Base-by-base conservation (phyloP, 2,888 invertebrate genomes). In the Cheilosia urbana region DNA sequence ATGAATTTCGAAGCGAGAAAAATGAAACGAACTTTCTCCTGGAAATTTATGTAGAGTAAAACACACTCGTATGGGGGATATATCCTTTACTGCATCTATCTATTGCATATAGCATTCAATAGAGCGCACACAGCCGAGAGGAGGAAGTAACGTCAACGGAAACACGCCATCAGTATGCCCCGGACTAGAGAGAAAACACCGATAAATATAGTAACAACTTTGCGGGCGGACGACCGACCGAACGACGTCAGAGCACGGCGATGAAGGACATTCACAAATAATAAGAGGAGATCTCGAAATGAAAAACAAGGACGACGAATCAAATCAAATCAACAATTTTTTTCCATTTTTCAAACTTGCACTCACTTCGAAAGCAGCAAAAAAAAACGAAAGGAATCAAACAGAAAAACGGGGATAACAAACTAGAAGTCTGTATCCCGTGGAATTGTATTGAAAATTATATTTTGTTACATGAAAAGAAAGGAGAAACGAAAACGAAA, bases 191-290 rank as follows among this genome's bases (percentile, higher is more conserved):
- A 66, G 53, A 66, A 82, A 75, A 60, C 65, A 84, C 84, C 84
- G 84, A 84, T 85, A 58, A 85, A 80, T 81, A 85, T 72, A 72
- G 77, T 85, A 77, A 72, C 76, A 77, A 72, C 72, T 76, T 85
- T 80, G 71, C 80, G 81, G 75, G 71, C 58, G 72, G 68, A 77
- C 80, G 45, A 17, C n/a, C 45, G 45, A 17, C 13, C 45, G 45
- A 45, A 19, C 42, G 80, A 80, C 80, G 80, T 80, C 85, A 85
- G 34, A 65, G 42, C 76, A 71, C 72, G 81, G 81, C 85, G 81
- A 57, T 85, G 85, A 85, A 85, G 85, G 81, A 81, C 85, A 77
- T 68, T 80, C 77, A 77, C 55, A 72, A 76, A 69, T 71, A 75
- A 79, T 71, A 80, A 40, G 58, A 69, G 63, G 53, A 68, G 73